Conservation (phyloP, 2,113 vertebrate genomes). For the Mus spicilegus region DNA sequence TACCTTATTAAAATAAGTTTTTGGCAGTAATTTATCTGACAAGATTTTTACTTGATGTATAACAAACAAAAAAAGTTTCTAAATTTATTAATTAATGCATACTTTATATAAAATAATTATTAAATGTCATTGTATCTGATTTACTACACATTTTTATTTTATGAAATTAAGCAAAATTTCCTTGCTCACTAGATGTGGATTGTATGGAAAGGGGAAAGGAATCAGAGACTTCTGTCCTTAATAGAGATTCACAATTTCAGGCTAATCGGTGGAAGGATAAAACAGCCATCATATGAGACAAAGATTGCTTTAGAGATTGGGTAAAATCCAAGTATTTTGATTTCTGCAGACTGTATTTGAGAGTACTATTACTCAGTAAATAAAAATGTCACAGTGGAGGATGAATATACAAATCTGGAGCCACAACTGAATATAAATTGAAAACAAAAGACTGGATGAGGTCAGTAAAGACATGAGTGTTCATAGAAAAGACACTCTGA, state of each 20-base stretch:
- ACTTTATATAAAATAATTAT: background rate
- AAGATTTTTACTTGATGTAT: background rate
- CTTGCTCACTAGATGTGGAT: background rate
- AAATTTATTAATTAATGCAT: background rate
- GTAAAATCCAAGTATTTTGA: background rate
- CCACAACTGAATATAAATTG: background rate
- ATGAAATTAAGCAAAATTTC: background rate
- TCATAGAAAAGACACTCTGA: background rate
- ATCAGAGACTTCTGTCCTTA: background rate
- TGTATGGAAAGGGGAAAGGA: background rate
- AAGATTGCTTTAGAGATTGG: background rate
- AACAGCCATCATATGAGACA: background rate
- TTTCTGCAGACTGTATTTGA: background rate
- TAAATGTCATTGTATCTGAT: background rate
- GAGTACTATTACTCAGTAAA: background rate
- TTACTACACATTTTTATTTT: constrained; percentile 7
- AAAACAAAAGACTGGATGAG: constrained; percentile 15
- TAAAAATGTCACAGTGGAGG: background rate
- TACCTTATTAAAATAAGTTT: background rate
- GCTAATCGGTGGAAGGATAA: background rate
- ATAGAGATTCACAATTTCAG: background rate
- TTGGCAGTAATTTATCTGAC: background rate
- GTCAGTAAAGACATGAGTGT: background rate
- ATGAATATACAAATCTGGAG: background rate
- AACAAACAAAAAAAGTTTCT: background rate